Evolutionary conservation across 2,888 invertebrate genomes (phyloP).

Genomic region (Gastrophysa polygoni): DNA sequence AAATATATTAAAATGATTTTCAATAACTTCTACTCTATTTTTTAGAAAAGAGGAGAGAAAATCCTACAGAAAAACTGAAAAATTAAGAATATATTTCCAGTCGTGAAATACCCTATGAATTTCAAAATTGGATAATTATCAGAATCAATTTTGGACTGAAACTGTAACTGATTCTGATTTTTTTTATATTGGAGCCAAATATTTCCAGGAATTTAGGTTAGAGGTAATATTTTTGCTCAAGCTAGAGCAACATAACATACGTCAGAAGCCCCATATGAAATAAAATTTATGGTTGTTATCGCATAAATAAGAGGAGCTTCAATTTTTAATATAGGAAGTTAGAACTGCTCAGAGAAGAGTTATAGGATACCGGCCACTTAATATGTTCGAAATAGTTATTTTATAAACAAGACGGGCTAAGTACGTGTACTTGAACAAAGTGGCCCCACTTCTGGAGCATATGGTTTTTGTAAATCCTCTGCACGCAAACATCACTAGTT

Average conservation of each 20-base stretch:
- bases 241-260: slow-evolving; percentile 37
- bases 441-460: slow-evolving; percentile 51
- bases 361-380: slow-evolving; percentile 47
- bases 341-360: slow-evolving; percentile 38
- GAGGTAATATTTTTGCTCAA: too few relatives aligned
- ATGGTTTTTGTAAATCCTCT: slow-evolving; percentile 52
- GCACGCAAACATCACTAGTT: slow-evolving; percentile 43
- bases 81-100: too few relatives aligned
- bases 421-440: slow-evolving; percentile 51
- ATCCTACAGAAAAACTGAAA: too few relatives aligned
- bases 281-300: slow-evolving; percentile 41
- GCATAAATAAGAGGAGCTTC: slow-evolving; percentile 32
- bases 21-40: too few relatives aligned
- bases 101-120: too few relatives aligned
- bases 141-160: too few relatives aligned
- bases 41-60: too few relatives aligned
- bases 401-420: slow-evolving; percentile 51
- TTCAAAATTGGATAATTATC: too few relatives aligned
- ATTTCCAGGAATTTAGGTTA: too few relatives aligned
- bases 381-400: slow-evolving; percentile 52
- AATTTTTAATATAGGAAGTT: slow-evolving; percentile 38
- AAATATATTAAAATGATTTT: too few relatives aligned
- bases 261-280: slow-evolving; percentile 37
- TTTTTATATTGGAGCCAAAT: too few relatives aligned
- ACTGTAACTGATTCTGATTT: too few relatives aligned